Evolutionary conservation across 2,888 invertebrate species (phyloP), one percentile per base, ranked within the genome.

Genomic region (Dusona sp.): DNA sequence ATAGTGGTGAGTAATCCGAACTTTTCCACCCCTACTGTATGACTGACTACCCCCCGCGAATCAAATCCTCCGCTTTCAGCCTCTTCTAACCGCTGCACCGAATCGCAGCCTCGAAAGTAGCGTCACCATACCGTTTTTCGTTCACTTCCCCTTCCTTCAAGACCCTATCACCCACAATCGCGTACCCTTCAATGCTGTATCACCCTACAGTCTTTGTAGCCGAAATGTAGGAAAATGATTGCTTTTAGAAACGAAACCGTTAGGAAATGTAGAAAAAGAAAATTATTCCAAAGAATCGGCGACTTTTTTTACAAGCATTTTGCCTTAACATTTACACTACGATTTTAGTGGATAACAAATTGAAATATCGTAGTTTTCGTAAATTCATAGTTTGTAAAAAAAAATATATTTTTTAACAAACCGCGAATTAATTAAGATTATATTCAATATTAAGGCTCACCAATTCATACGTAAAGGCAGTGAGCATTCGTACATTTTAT

Each of bases 1-100:
- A 90, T 88, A 88, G 90, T 90, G 89, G 92, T 92, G 92, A 91
- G 91, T 91, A 91, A 92, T 91, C 90, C 88, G 74, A 79, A 61
- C 81, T 85, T 81, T 87, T 88, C 87, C 90, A 57, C 45, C 77
- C 82, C 77, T 38, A 48, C 68, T 25, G 8, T 45, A 65, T 74
- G 22, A 64, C 61, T 11, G 57, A 79, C 61, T 72, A 70, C 77
- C 79, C 79, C 80, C 79, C 79, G 74, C 78, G 64, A 82, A 75
- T 85, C 51, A 83, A 88, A 88, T 84, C 84, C 75, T 80, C 68
- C 80, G 42, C 33, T 83, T 68, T 74, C 81, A 73, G 82, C 85
- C 80, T 22, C 79, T 74, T 85, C 73, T 84, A 68, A 73, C 67
- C 84, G 36, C 65, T 73, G 42, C 73, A 72, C 67, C 65, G 81